Conservation (phyloP, 2,888 invertebrate genomes). For the Dascillus cervinus region DNA sequence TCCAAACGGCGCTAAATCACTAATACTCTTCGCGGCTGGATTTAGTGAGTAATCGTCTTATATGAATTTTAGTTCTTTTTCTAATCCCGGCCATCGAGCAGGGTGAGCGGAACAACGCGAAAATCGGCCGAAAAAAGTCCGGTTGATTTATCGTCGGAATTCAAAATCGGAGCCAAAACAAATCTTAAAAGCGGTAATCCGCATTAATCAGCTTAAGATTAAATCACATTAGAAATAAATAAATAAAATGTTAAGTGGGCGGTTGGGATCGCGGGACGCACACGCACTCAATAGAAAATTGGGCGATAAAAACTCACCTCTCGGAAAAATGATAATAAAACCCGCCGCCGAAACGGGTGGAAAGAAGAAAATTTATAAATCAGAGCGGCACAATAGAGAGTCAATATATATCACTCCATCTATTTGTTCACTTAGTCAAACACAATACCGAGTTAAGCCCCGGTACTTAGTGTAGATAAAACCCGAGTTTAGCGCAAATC, state of each 20-base stretch:
- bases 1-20: slow-evolving; percentile 41
- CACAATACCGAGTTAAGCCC: slow-evolving; percentile 45
- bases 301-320: too few species aligned
- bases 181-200: too few species aligned
- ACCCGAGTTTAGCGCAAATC: slow-evolving; percentile 46
- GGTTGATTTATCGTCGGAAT: too few species aligned
- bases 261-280: too few species aligned
- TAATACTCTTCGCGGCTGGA: slow-evolving; percentile 43
- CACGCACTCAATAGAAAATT: too few species aligned
- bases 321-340: too few species aligned
- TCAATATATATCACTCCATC: slow-evolving; percentile 45
- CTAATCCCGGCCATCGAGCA: slow-evolving; percentile 28
- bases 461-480: slow-evolving; percentile 46
- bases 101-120: slow-evolving; percentile 8
- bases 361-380: slow-evolving; percentile 25
- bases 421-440: slow-evolving; percentile 46
- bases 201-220: too few species aligned
- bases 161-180: too few species aligned
- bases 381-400: slow-evolving; percentile 31
- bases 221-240: too few species aligned
- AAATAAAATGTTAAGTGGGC: too few species aligned
- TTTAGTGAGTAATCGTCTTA: slow-evolving; percentile 44
- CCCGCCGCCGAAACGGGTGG: slow-evolving; percentile 19
- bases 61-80: slow-evolving; percentile 43
- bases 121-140: too few species aligned